Evolutionary conservation across 2,888 invertebrate species (phyloP), one percentile per base, ranked within the genome.

Genomic region (Agelastica alni): DNA sequence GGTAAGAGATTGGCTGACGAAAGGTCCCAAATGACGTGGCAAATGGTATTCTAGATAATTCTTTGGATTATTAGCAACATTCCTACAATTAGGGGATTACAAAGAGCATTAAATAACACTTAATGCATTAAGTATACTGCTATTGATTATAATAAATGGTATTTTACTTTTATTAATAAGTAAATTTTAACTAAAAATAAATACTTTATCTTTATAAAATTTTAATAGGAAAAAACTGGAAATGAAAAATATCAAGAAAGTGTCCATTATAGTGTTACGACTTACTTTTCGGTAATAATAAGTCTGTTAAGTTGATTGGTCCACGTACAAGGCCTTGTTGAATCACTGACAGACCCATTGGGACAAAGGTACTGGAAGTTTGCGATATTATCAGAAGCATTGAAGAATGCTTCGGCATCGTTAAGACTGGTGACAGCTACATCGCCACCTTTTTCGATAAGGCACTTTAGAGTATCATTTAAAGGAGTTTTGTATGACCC

Each of bases 261-360:
- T n/a, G n/a, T n/a, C n/a, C n/a, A n/a, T n/a, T n/a, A n/a, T n/a
- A n/a, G n/a, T n/a, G n/a, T n/a, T n/a, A 41, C 10, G 5, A 41
- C 70, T 63, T 72, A 86, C 86, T 75, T 77, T 59, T 77, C 75
- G 3, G 82, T 75, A 0, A 85, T 77, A 1, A 87, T 74, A 0
- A 81, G 77, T 4, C 77, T 74, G 83, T 85, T 85, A 0, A 86
- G 85, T 65, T 87, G 86, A 32, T 76, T 78, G 2, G 85, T 76
- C 80, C 87, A 83, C 12, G 81, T 73, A 66, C 87, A 87, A 0
- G 85, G 82, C 0, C 14, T 53, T 13, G 59, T 48, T 28, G 63
- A 59, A 49, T 65, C 63, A 52, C 63, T 56, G 36, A 66, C 10
- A n/a, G 62, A 63, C 5, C 74, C 74, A 64, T 76, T 62, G 16